Evolutionary conservation across 2,113 vertebrate genomes (phyloP).

Genomic region (Ranitomeya variabilis): DNA sequence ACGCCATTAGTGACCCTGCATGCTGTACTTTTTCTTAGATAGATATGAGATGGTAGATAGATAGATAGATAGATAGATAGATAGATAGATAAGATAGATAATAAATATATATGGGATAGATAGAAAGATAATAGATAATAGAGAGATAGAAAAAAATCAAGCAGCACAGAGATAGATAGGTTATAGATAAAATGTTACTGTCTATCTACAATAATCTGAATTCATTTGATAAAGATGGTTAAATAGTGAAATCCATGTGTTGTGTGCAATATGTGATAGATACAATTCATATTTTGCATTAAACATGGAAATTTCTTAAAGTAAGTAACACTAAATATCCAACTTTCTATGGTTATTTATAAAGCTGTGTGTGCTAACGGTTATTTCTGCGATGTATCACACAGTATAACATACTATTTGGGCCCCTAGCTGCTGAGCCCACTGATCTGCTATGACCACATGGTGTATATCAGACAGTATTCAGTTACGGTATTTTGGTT

Average conservation of each 20-base stretch:
- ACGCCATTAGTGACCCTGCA: background rate
- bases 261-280: background rate
- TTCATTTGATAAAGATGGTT: too few species aligned
- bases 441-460: background rate
- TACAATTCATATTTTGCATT: background rate
- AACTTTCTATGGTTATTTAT: background rate
- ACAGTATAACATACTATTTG: background rate
- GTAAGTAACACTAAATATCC: background rate
- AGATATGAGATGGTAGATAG: too few species aligned
- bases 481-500: conserved; percentile 14
- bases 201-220: too few species aligned
- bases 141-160: too few species aligned
- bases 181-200: too few species aligned
- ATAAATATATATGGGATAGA: too few species aligned
- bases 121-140: too few species aligned
- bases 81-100: too few species aligned
- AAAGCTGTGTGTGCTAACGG: background rate
- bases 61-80: too few species aligned
- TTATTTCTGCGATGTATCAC: background rate
- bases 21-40: background rate
- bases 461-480: conserved; percentile 11
- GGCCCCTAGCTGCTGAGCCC: background rate
- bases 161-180: too few species aligned
- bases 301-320: background rate
- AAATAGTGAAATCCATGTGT: background rate